Evolutionary conservation across 2,113 vertebrate genomes (phyloP), one percentile per base, ranked within the genome.

Genomic region (Cercocebus atys): DNA sequence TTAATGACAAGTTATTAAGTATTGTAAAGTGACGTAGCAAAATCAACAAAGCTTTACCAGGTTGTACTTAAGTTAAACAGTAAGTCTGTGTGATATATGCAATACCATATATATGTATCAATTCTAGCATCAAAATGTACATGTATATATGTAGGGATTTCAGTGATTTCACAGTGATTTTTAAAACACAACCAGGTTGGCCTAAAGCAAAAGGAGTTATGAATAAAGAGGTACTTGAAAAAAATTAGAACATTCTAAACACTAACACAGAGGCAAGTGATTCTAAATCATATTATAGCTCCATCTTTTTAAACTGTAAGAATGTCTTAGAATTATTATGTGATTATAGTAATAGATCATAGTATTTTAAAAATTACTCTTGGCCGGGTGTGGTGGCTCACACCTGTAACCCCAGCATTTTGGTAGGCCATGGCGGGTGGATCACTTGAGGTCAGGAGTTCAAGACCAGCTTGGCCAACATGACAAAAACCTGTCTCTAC

Each of bases 301-400:
- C 4, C 66, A 4, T 35, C 38, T 61, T 84, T 97, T 96, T 72
- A 66, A 61, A 82, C 61, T 64, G 2, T 90, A 50, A 95, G 30
- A 87, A 82, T 79, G 35, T 40, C 79, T 85, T 88, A 16, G 9
- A 59, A 14, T 93, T 81, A 95, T 78, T 94, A 96, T 96, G 10
- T 43, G n/a, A 73, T 73, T 66, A 3, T 68, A 72, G 6, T 88
- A 80, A 59, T 72, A 68, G 50, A 35, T 95, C 25, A 81, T 52
- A 14, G 5, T 43, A 81, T 96, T 93, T 95, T 23, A 0, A 16
- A 93, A 45, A 64, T 12, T 55, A 55, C 6, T 20, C 52, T 55
- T 7, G 6, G 52, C 18, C 18, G 0, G 18, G 52, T 2, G 18
- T 55, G 52, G 52, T 8, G 52, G 52, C 52, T 55, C 7, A 55